Evolutionary conservation across 2,113 vertebrate genomes (phyloP), one percentile per base, ranked within the genome.

Genomic region (Ciconia maguari): DNA sequence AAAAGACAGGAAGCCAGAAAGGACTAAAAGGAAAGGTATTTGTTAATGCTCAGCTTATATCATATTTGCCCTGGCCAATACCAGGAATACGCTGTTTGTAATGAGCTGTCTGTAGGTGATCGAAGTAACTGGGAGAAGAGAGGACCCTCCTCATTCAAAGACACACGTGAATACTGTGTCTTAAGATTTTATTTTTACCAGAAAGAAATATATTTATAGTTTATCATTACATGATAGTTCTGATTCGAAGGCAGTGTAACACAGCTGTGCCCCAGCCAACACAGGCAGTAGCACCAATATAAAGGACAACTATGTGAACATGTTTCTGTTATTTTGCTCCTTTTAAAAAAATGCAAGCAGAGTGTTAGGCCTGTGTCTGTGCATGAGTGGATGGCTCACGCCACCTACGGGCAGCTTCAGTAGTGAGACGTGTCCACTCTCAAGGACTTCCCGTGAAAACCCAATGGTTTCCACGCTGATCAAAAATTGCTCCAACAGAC

Each of bases 381-480:
- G 55, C 84, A 46, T 49, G 44, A 17, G 75, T 46, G 57, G 83
- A 46, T 30, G 86, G n/a, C 66, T 92, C 92, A 41, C 89, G 89
- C 94, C 97, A 97, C 90, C 97, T 97, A 81, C 6, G 42, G 94
- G 48, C 92, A 82, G 71, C 52, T 48, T 32, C 70, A 22, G n/a
- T 2, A 84, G 32, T 1, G 4, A 74, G 79, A 62, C 1, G 0
- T 34, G 24, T 26, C 74, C 0, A 4, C 62, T 82, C 24, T 13
- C 17, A 3, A 36, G 30, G 36, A 6, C 10, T 2, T 16, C 64
- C 62, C 6, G 0, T 9, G 38, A 54, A 81, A 92, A 64, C 9
- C 11, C 60, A 19, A 0, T 1, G 6, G 14, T 26, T 41, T 32
- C 48, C 26, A 61, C 20, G 16, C 60, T 7, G 18, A 80, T 8